Evolutionary conservation across 2,113 vertebrate genomes (phyloP).

Genomic region (Tetrao urogallus): DNA sequence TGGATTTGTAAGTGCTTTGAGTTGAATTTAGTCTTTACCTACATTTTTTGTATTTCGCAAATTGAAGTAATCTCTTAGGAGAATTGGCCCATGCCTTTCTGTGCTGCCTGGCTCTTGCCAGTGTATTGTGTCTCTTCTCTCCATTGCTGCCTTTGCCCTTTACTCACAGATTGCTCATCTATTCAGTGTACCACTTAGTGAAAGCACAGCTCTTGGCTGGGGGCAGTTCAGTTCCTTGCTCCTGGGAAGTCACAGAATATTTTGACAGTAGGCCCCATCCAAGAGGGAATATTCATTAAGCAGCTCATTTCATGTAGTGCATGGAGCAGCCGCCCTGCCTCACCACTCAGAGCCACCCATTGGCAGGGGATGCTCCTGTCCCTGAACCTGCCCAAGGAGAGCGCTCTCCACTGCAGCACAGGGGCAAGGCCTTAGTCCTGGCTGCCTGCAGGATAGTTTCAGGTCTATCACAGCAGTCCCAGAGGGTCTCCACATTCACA

Average conservation of each 20-base stretch:
- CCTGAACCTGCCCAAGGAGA: not conserved
- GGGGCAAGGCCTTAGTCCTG: not conserved
- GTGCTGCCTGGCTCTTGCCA: not conserved
- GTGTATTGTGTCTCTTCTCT: not conserved
- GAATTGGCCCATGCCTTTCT: not conserved
- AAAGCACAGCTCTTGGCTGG: not conserved
- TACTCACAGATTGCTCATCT: not conserved
- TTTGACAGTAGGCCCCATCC: not conserved
- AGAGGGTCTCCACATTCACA: not conserved
- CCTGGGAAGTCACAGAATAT: not conserved
- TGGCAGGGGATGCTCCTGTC: not conserved
- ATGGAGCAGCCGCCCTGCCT: not conserved
- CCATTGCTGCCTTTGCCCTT: not conserved
- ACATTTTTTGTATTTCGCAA: not conserved
- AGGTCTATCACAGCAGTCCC: not conserved
- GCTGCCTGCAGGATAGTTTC: not conserved
- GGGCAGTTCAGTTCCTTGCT: not conserved
- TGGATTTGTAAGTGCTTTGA: not conserved
- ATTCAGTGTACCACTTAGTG: not conserved
- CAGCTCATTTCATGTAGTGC: fast-evolving
- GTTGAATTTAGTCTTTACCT: not conserved
- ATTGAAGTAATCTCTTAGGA: not conserved
- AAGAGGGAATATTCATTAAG: not conserved
- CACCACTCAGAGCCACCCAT: fast-evolving
- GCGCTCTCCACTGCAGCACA: fast-evolving